A percentile compares a stretch with the other conserved stretches of the same genome.
These are phyloP conservation scores for Siniperca chuatsi DNA, from an alignment of 2,113 vertebrate species.

Conservation along the genomic window DNA sequence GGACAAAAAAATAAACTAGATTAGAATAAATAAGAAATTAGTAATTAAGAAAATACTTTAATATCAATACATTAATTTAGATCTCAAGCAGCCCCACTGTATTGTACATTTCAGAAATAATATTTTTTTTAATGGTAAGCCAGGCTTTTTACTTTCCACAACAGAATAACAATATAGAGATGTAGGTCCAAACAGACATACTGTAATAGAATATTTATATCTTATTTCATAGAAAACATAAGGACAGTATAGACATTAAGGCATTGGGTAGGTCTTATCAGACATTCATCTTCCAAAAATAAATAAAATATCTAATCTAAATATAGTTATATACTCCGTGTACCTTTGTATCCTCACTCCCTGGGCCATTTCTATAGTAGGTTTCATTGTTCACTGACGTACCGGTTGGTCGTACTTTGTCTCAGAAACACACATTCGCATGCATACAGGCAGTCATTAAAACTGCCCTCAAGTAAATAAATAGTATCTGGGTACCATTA, in stretches of 20 bases:
- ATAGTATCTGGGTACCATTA: conserved; percentile 62
- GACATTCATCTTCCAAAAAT: conserved; percentile 87
- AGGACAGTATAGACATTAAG: conserved; percentile 86
- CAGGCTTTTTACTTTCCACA: conserved; percentile 63
- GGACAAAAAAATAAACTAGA: conserved; percentile 72
- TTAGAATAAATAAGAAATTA: conserved; percentile 76
- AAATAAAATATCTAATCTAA: conserved; percentile 78
- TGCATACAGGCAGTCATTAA: conserved; percentile 30
- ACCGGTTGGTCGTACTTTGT: conserved; percentile 53
- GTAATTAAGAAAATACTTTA: conserved; percentile 80
- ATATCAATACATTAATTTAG: conserved; percentile 73
- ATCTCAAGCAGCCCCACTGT: conserved; percentile 66
- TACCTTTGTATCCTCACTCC: conserved; percentile 82
- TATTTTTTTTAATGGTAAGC: conserved; percentile 61
- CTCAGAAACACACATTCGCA: conserved; percentile 54
- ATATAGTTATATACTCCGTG: conserved; percentile 79
- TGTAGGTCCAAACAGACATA: conserved; percentile 70
- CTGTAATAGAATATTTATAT: conserved; percentile 71
- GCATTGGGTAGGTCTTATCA: conserved; percentile 84
- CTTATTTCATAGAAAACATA: conserved; percentile 75
- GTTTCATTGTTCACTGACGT: conserved; percentile 67
- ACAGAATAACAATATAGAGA: conserved; percentile 78
- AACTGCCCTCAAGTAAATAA: conserved; percentile 66
- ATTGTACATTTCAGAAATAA: conserved; percentile 71
- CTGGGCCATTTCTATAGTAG: conserved; percentile 72